phyloP scores from a whole-genome alignment of 2,888 invertebrate species.

The Galerucella pusilla region DNA sequence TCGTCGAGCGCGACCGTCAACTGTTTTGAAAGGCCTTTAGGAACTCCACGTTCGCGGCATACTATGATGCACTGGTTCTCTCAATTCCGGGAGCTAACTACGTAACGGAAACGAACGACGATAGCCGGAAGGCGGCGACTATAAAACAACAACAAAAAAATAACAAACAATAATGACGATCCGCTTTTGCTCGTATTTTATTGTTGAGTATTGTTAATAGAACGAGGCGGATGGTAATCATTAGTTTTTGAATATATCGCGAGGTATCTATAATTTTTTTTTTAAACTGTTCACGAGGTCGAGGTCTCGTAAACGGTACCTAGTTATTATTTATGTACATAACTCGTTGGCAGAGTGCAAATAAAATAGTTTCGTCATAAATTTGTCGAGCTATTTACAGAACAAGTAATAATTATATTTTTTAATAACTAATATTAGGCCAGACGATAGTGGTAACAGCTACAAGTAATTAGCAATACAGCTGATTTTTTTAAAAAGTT shows the following conservation, averaged over 20 bases:
- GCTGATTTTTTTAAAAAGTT: too few relatives aligned
- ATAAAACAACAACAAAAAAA: slow-evolving; percentile 15
- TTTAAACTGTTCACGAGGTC: not conserved
- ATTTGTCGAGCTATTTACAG: not conserved
- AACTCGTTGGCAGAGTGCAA: not conserved
- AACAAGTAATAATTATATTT: too few relatives aligned
- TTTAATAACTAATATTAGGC: too few relatives aligned
- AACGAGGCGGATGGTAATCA: slow-evolving; percentile 15
- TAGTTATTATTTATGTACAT: not conserved
- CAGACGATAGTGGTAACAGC: too few relatives aligned
- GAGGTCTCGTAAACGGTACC: not conserved
- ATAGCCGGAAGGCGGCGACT: slow-evolving; percentile 19
- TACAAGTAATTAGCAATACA: too few relatives aligned
- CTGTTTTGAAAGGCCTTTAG: slow-evolving; percentile 26
- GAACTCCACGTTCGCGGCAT: slow-evolving; percentile 24
- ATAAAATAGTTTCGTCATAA: not conserved
- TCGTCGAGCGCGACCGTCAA: slow-evolving; percentile 16
- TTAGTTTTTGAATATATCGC: not conserved
- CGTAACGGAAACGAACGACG: slow-evolving; percentile 24
- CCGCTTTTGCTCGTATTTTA: slow-evolving; percentile 14
- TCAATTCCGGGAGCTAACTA: slow-evolving; percentile 35
- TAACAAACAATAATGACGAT: not conserved
- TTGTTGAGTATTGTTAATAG: slow-evolving; percentile 21
- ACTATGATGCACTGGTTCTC: slow-evolving; percentile 33
- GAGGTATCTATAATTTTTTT: not conserved